Evolutionary conservation across 1,140 invertebrate species (phyloP).

Genomic region (Odontomachus brunneus): DNA sequence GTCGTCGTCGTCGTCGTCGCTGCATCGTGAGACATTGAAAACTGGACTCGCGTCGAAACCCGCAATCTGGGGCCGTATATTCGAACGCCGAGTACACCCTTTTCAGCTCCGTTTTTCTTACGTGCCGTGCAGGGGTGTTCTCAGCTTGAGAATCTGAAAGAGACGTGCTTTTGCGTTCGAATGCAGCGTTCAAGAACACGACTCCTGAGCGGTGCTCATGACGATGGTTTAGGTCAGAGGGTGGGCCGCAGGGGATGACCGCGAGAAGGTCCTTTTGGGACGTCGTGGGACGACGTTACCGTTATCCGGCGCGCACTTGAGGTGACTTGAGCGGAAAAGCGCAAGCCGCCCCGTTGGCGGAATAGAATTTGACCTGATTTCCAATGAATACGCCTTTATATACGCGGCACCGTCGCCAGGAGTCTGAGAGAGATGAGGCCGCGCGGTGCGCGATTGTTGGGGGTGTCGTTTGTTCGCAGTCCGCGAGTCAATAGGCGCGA

Average conservation of each 20-base stretch:
- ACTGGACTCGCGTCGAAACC: neutral
- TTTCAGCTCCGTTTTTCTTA: too few species aligned
- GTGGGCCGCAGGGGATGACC: neutral
- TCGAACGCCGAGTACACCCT: too few species aligned
- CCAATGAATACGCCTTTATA: conserved; percentile 70
- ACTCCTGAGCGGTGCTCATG: too few species aligned
- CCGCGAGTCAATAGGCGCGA: conserved; percentile 65
- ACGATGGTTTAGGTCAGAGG: too few species aligned
- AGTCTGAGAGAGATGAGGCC: conserved; percentile 57
- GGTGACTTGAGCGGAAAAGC: neutral
- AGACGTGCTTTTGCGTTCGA: too few species aligned
- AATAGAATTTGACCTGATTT: conserved; percentile 74
- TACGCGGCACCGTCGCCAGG: conserved; percentile 15
- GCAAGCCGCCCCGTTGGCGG: conserved; percentile 12
- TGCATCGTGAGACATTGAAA: conserved; percentile 14
- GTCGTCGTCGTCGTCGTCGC: neutral
- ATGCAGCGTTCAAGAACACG: too few species aligned
- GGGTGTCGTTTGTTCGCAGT: conserved; percentile 62
- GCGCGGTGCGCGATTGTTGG: conserved; percentile 56
- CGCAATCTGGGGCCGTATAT: too few species aligned
- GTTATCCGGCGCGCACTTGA: conserved; percentile 1
- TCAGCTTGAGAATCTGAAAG: too few species aligned
- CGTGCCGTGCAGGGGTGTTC: too few species aligned
- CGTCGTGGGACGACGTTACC: neutral
- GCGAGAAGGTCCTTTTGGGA: too few species aligned